A percentile compares a stretch with the other conserved stretches of the same genome.
Evolutionary conservation across 1,140 invertebrate species (phyloP).

Genomic region (Lepidurus packardi): DNA sequence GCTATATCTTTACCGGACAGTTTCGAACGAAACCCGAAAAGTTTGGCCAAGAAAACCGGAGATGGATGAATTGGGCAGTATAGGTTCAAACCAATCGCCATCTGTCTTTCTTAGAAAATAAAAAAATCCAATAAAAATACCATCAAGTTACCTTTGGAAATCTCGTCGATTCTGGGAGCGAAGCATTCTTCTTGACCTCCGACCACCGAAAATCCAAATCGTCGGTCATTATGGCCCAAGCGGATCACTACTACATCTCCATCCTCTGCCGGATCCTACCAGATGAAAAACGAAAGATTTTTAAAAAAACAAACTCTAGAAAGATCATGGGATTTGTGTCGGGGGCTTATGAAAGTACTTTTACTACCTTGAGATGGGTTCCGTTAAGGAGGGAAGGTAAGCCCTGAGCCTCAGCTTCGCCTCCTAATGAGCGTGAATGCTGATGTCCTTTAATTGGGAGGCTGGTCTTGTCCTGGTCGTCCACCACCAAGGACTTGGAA

Average conservation of each 20-base stretch:
- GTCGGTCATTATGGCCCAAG: constrained; percentile 43
- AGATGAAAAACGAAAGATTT: neutral
- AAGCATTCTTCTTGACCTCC: constrained; percentile 50
- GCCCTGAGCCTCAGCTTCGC: neutral
- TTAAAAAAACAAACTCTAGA: neutral
- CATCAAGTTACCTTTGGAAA: constrained; percentile 46
- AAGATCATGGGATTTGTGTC: neutral
- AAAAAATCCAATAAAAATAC: constrained; percentile 24
- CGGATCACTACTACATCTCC: constrained; percentile 34
- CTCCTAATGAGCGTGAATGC: constrained; percentile 26
- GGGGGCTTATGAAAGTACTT: neutral
- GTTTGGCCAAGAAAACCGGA: no score
- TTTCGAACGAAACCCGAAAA: no score
- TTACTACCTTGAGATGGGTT: neutral
- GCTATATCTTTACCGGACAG: no score
- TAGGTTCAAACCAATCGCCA: neutral
- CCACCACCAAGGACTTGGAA: constrained; percentile 33
- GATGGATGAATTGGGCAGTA: neutral
- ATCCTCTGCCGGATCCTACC: neutral
- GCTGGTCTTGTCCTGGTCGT: neutral
- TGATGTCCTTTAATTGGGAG: neutral
- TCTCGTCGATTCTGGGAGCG: constrained; percentile 48
- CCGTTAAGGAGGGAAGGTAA: neutral
- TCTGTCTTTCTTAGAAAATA: no score
- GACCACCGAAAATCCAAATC: constrained; percentile 52